Evolutionary conservation across 2,888 invertebrate species (phyloP).

Genomic region (Mesochorus sp.): DNA sequence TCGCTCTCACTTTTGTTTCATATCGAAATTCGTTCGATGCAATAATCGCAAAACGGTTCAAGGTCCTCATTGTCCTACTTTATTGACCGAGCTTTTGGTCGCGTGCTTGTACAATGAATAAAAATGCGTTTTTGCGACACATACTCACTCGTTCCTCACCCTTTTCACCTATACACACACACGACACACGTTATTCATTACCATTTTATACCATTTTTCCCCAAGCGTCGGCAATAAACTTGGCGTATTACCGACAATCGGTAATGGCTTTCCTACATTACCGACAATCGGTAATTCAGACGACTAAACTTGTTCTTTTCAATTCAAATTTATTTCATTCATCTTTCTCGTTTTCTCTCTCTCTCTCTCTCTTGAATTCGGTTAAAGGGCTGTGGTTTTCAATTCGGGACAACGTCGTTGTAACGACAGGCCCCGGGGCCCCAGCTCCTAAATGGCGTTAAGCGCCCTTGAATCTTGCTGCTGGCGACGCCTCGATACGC

Average conservation of each 20-base stretch:
- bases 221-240: too few relatives aligned
- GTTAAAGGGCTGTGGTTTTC: conserved; percentile 81
- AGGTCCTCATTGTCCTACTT: neutral
- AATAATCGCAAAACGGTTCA: conserved; percentile 16
- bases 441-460: conserved; percentile 88
- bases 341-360: conserved; percentile 73
- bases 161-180: too few relatives aligned
- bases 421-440: conserved; percentile 82
- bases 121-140: conserved; percentile 17
- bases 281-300: conserved; percentile 5
- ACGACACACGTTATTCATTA: neutral
- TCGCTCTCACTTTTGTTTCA: conserved; percentile 43
- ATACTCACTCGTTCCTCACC: conserved; percentile 42
- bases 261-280: neutral
- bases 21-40: conserved; percentile 37
- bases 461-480: conserved; percentile 84
- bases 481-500: conserved; percentile 84
- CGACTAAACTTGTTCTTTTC: neutral
- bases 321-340: conserved; percentile 66
- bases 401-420: conserved; percentile 81
- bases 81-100: conserved; percentile 17
- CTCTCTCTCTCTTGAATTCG: conserved; percentile 30
- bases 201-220: too few relatives aligned
- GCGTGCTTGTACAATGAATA: neutral
- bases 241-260: conserved; percentile 14